Evolutionary conservation across 2,113 vertebrate genomes (phyloP), one percentile per base, ranked within the genome.

Genomic region (Vulpes ferrilata): DNA sequence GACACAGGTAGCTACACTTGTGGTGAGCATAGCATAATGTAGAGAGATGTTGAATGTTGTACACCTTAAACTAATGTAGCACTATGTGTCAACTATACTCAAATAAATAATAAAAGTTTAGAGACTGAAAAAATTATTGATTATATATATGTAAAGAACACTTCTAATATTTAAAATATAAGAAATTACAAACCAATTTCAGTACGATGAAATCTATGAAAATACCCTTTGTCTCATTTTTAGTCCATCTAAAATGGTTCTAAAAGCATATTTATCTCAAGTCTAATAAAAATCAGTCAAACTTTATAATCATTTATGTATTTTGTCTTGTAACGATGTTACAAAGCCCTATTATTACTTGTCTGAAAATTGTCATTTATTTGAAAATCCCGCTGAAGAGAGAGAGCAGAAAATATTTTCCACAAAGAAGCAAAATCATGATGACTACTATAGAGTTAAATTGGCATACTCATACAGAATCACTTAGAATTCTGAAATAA

Each of bases 401-500:
- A 64, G 48, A 73, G 1, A 73, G 27, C 3, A 13, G 69, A 89
- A 88, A 74, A 65, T 87, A 62, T 48, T 93, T 96, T 90, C 10
- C 16, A 67, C 16, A 43, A 95, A 78, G 59, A 95, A 25, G 5
- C 30, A 86, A 57, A 96, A 88, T 74, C 67, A 55, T 23, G 16
- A 86, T 80, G 27, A 79, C 64, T 86, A 74, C 38, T 60, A 55
- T 20, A 92, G 59, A 93, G 53, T 85, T 98, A 96, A 90, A 88
- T 59, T 88, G 19, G 11, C 53, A 3, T 9, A 55, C 27, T 96
- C 79, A 79, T 38, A 71, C 51, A 88, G 13, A 95, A 65, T 90
- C n/a, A 85, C 23, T 84, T 96, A 84, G 65, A 93, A 92, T 55
- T 83, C 81, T 96, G 83, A 79, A 94, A 87, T 85, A 88, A 91